phyloP scores from a whole-genome alignment of 2,113 vertebrate species.

The Hepsetus odoe region DNA sequence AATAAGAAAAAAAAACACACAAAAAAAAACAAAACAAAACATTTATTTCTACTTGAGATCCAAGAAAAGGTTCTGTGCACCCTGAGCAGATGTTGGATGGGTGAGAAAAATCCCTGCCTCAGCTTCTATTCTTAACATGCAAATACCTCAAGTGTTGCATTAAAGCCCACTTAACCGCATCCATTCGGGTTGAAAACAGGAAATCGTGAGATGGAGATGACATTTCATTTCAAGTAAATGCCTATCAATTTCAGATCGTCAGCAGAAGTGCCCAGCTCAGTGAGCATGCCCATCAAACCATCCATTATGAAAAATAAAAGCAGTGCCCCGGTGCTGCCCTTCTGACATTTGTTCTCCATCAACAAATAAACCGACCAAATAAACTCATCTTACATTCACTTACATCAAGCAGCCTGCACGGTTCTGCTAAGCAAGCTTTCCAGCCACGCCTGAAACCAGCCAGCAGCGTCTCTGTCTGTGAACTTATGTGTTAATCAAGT shows the following conservation, averaged over 20 bases:
- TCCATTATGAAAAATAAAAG: background rate
- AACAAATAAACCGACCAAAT: background rate
- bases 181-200: slow-evolving; percentile 62
- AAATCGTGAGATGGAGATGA: slow-evolving; percentile 54
- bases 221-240: slow-evolving; percentile 52
- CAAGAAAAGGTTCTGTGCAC: background rate
- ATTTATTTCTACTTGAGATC: background rate
- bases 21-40: background rate
- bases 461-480: background rate
- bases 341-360: background rate
- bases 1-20: background rate
- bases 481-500: background rate
- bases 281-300: slow-evolving; percentile 8
- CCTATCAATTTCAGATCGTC: slow-evolving; percentile 37
- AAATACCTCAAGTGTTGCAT: slow-evolving; percentile 59
- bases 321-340: background rate
- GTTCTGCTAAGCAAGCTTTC: background rate
- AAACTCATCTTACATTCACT: background rate
- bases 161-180: slow-evolving; percentile 66
- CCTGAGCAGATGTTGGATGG: slow-evolving; percentile 63
- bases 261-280: slow-evolving; percentile 47
- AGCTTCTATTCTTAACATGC: slow-evolving; percentile 67
- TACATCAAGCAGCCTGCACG: too few species aligned
- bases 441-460: slow-evolving; percentile 1
- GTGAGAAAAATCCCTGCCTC: slow-evolving; percentile 63